Base-by-base conservation (phyloP, 2,797 vertebrate genomes). In the Uromys caudimaculatus region DNA sequence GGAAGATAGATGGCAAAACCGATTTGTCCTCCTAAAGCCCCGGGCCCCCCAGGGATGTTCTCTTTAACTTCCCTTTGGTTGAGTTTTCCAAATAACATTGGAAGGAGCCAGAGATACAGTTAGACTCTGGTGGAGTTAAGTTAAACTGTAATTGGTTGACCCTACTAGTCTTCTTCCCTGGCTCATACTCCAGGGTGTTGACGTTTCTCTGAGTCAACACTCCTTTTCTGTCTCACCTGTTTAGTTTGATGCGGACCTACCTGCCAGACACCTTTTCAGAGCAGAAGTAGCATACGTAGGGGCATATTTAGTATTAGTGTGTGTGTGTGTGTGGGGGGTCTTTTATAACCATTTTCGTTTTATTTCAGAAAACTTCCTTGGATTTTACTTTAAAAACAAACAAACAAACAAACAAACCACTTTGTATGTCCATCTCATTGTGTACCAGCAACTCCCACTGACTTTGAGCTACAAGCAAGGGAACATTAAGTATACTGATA, bases 101-200 rank as follows among this genome's bases (percentile, higher is more conserved):
- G 47, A 60, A 94, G 81, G 58, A 94, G 0, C 11, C 71, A 50
- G 1, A 47, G 10, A 0, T 83, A 85, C 92, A 84, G 3, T 98
- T 98, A 90, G 95, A 97, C 95, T 81, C 71, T 54, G 97, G 90
- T 97, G 97, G 97, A 97, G 91, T 97, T 96, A 96, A 94, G 88
- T 54, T 1, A 27, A 96, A 85, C 13, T 94, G 89, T 83, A 58
- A 81, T 32, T 14, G 24, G 86, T 95, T 96, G 73, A 47, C 91
- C 58, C 0, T 81, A 21, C 76, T 82, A 62, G 32, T 91, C 82
- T 91, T 41, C 50, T 85, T 88, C 8, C 23, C 35, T 94, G 77
- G 19, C 24, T 96, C 86, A 76, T 4, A 24, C 27, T 76, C 90
- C 35, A 5, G 12, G 6, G 21, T 97, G 97, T 87, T 85, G 96